Evolutionary conservation across 2,797 vertebrate species (phyloP).

Genomic region (Heteromormyrus szaboi): DNA sequence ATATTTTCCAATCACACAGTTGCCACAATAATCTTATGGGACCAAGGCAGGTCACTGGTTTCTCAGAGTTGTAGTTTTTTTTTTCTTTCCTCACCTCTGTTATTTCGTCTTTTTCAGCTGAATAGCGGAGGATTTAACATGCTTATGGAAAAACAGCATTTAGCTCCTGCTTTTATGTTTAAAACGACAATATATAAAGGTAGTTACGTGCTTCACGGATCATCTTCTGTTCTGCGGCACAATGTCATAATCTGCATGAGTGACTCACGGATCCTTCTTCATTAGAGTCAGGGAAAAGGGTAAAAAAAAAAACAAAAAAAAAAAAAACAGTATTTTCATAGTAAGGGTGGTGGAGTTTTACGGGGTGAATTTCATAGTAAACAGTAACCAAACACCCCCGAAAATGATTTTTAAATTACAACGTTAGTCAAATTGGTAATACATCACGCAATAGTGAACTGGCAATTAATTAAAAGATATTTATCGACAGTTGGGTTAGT

Average conservation of each 20-base stretch:
- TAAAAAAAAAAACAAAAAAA: not conserved
- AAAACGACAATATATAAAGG: constrained; percentile 36
- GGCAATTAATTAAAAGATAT: not conserved
- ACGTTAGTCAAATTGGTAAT: not conserved
- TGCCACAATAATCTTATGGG: constrained; percentile 78
- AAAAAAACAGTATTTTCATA: not conserved
- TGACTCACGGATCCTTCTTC: constrained; percentile 18
- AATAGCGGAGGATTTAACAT: constrained; percentile 32
- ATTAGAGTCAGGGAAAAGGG: not conserved
- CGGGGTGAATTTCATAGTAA: not conserved
- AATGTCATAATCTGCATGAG: constrained; percentile 13
- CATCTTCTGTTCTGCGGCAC: constrained; percentile 39
- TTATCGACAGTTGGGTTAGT: not conserved
- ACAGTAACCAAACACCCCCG: not conserved
- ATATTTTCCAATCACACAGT: constrained; percentile 77
- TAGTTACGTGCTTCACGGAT: constrained; percentile 33
- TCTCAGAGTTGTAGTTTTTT: constrained; percentile 44
- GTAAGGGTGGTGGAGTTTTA: not conserved
- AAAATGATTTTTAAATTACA: not conserved
- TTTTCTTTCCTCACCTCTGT: constrained; percentile 24
- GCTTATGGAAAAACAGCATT: constrained; percentile 37
- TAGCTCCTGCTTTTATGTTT: constrained; percentile 28
- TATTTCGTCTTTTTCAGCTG: constrained; percentile 23
- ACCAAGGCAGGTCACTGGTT: constrained; percentile 72
- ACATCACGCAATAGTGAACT: not conserved